phyloP scores from a whole-genome alignment of 2,797 vertebrate genomes.

The Micrastur ruficollis region DNA sequence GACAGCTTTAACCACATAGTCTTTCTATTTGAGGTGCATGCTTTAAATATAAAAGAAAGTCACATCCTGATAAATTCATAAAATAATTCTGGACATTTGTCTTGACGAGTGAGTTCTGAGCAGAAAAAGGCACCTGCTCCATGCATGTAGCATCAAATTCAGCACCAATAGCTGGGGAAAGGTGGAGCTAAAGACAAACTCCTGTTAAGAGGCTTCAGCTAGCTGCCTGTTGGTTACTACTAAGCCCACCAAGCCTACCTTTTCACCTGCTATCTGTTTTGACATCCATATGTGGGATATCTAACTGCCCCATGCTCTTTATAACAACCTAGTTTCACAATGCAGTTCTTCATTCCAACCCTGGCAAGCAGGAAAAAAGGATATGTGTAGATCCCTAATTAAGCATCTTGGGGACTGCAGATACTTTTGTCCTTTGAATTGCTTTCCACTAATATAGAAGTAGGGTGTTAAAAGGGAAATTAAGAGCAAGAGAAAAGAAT shows the following conservation, averaged over 20 bases:
- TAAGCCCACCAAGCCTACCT: not conserved
- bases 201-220: not conserved
- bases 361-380: not conserved
- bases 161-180: not conserved
- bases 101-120: not conserved
- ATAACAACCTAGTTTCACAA: not conserved
- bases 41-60: not conserved
- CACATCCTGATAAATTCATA: not conserved
- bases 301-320: not conserved
- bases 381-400: not conserved
- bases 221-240: not conserved
- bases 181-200: not conserved
- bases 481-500: not conserved
- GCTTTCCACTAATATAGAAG: not conserved
- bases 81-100: not conserved
- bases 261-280: not conserved
- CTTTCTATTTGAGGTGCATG: not conserved
- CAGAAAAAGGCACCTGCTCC: not conserved
- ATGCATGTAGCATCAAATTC: not conserved
- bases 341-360: not conserved
- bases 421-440: not conserved
- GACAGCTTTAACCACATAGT: not conserved
- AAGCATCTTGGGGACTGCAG: not conserved
- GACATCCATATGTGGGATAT: not conserved
- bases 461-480: not conserved